Evolutionary conservation across 2,888 invertebrate genomes (phyloP).

Genomic region (Portevinia maculata): DNA sequence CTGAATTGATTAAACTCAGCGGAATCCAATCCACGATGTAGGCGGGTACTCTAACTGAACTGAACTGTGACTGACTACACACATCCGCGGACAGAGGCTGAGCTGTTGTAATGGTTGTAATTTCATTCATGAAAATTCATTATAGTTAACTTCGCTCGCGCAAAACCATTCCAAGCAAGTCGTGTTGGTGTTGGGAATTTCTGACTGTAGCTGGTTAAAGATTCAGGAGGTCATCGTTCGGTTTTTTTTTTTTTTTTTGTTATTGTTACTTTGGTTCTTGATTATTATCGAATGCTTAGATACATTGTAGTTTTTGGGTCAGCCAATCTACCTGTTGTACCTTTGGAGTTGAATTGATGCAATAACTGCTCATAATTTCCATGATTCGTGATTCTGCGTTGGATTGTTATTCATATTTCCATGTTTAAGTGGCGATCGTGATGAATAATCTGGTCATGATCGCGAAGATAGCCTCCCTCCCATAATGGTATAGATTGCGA

Average conservation of each 20-base stretch:
- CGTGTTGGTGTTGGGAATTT: constrained; percentile 27
- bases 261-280: constrained; percentile 52
- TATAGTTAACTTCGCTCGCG: constrained; percentile 9
- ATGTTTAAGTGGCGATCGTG: not conserved
- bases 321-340: too few relatives aligned
- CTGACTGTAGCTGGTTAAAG: constrained; percentile 63
- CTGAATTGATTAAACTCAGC: constrained; percentile 30
- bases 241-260: too few relatives aligned
- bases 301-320: constrained; percentile 49
- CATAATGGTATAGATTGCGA: not conserved
- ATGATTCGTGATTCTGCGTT: constrained; percentile 24
- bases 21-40: not conserved
- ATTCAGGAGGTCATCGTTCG: constrained; percentile 65
- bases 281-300: constrained; percentile 14
- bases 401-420: constrained; percentile 35
- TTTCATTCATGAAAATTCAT: constrained; percentile 67
- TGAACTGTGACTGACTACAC: constrained; percentile 51
- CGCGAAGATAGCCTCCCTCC: not conserved
- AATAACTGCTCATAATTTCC: constrained; percentile 13
- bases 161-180: constrained; percentile 14
- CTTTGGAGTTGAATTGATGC: constrained; percentile 23
- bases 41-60: constrained; percentile 10
- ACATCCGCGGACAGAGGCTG: constrained; percentile 60
- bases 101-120: constrained; percentile 38
- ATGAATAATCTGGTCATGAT: constrained; percentile 41